Base-by-base conservation (phyloP, 2,888 invertebrate genomes). In the Pseudococcus viburni region DNA sequence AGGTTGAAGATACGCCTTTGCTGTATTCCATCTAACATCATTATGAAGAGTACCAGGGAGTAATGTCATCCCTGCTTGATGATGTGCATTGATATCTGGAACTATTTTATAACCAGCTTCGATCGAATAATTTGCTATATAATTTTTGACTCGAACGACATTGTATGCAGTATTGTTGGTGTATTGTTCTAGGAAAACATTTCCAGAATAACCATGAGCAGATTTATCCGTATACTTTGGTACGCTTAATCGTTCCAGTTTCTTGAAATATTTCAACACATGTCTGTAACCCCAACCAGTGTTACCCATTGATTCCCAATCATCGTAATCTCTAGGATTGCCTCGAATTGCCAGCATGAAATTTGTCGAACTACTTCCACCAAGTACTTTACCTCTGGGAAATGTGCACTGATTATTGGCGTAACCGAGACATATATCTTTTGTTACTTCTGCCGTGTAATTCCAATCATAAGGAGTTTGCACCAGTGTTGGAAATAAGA, bases 251-350 rank as follows among this genome's bases (percentile, higher is more conserved):
- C 46, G 46, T 26, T 85, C 85, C 59, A 85, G n/a, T 39, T 85
- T 85, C 9, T 85, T 85, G 59, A 85, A 85, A 51, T 85, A 85
- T 39, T 85, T 64, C 85, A 85, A 15, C 1, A 85, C 59, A 39
- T 59, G n/a, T 1, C 64, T 19, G 64, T 85, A 85, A 85, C 59
- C 59, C 85, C 85, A 85, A 1, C 85, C 85, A 12, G 39, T 17
- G 15, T 85, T 85, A 39, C 85, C 85, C n/a, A 64, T 17, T 17
- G 33, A 26, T 59, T 85, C n/a, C 85, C 85, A 85, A 17, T 59
- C 0, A 39, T 85, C 59, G n/a, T 85, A 85, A 39, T 85, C 85
- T 26, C 64, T 64, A 7, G 33, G 22, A 85, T 59, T 59, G 17
- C 59, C 85, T 1, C 85, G 85, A 8, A 85, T 42, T n/a, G 55